A percentile compares a stretch with the other conserved stretches of the same genome.
These are phyloP conservation scores for Lampropteryx suffumata DNA, from an alignment of 2,888 invertebrate genomes.

Conservation along the genomic window DNA sequence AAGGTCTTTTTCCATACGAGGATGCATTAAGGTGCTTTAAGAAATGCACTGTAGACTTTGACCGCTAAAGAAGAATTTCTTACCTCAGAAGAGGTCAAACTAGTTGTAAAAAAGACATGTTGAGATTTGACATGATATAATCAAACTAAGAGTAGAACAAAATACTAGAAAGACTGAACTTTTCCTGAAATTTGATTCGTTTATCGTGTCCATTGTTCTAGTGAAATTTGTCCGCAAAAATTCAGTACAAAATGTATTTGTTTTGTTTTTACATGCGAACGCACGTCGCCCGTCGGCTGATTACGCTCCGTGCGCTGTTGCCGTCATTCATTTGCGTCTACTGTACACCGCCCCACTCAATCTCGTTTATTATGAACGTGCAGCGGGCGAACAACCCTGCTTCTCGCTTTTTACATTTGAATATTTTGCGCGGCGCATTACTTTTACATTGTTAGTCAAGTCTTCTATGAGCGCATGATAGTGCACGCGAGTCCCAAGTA, in stretches of 20 bases:
- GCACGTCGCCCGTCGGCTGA: conserved; percentile 71
- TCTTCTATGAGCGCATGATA: conserved; percentile 45
- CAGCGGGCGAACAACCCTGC: conserved; percentile 55
- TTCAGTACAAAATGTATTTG: conserved; percentile 57
- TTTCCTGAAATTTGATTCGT: conserved; percentile 29
- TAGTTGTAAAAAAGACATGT: too few relatives aligned
- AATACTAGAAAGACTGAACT: too few relatives aligned
- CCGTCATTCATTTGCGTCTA: conserved; percentile 77
- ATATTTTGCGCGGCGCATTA: conserved; percentile 65
- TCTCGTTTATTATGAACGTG: conserved; percentile 79
- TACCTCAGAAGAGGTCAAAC: too few relatives aligned
- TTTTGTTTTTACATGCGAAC: conserved; percentile 68
- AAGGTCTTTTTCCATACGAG: too few relatives aligned
- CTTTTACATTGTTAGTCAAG: conserved; percentile 61
- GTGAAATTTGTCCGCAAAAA: conserved; percentile 45
- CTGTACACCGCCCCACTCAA: conserved; percentile 71
- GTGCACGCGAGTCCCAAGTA: conserved; percentile 39
- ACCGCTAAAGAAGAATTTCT: too few relatives aligned
- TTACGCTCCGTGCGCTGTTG: conserved; percentile 65
- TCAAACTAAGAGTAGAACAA: too few relatives aligned
- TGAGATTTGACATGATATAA: too few relatives aligned
- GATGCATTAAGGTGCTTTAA: too few relatives aligned
- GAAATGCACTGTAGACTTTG: too few relatives aligned
- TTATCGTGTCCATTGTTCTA: conserved; percentile 36
- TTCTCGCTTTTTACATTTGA: conserved; percentile 68